A percentile compares a stretch with the other conserved stretches of the same genome.
These are phyloP conservation scores for Brienomyrus longianalis DNA, from an alignment of 2,113 vertebrate species.

Conservation along the genomic window DNA sequence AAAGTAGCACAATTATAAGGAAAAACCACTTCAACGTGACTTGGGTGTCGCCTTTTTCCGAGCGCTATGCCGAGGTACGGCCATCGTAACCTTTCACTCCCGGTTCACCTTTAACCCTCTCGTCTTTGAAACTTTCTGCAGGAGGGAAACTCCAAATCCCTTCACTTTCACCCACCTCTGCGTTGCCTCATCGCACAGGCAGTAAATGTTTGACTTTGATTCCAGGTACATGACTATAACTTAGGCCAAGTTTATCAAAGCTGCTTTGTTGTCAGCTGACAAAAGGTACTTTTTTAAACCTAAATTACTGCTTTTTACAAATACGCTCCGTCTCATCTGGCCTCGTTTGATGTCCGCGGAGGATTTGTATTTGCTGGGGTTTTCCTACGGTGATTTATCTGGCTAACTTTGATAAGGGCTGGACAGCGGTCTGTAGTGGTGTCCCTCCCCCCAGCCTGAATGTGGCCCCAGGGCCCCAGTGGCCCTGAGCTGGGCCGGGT, in stretches of 20 bases:
- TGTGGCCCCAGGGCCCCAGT: not conserved
- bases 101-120: constrained; percentile 39
- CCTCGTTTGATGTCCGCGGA: constrained; percentile 74
- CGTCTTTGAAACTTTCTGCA: constrained; percentile 26
- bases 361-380: constrained; percentile 73
- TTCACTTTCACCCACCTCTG: constrained; percentile 65
- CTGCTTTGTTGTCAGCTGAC: constrained; percentile 73
- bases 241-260: constrained; percentile 88
- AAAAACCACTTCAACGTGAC: not conserved
- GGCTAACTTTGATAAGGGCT: constrained; percentile 16
- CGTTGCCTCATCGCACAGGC: constrained; percentile 76
- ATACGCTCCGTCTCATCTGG: constrained; percentile 71
- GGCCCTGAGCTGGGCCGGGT: not conserved
- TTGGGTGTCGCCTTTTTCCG: not conserved
- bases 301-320: constrained; percentile 83
- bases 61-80: not conserved
- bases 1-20: not conserved
- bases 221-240: constrained; percentile 93
- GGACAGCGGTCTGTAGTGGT: not conserved
- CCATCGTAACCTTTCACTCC: not conserved
- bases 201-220: constrained; percentile 92
- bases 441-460: not conserved
- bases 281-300: constrained; percentile 84
- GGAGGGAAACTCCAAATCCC: constrained; percentile 41
- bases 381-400: constrained; percentile 24